Base-by-base conservation (phyloP, 2,888 invertebrate genomes). In the Dendrolimus houi region DNA sequence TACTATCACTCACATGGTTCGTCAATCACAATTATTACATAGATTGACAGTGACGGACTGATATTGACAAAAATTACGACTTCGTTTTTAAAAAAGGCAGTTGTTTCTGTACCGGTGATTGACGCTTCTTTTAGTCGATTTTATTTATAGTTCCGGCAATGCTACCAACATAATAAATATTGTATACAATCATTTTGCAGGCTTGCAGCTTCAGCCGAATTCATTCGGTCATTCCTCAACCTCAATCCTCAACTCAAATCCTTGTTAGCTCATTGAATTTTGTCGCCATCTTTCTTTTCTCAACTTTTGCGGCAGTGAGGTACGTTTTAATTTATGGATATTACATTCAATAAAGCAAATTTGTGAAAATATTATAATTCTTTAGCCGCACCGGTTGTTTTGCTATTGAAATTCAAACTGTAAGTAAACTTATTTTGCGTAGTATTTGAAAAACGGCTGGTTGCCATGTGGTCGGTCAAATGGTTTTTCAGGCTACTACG, bases 281-380 rank as follows among this genome's bases (percentile, higher is more conserved):
- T 70, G 74, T 73, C 87, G 89, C 90, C 90, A 90, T 90, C 83
- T 90, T 89, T 82, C 85, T 88, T 87, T 87, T 85, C 82, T 72
- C 78, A 71, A 83, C 68, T 78, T 76, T 83, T 81, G 81, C 85
- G 84, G 83, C 84, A 73, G 69, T 67, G 76, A 87, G 90, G 90
- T 90, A 87, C 77, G 90, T 85, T 74, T 65, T 59, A 69, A 70
- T 69, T 75, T 71, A 62, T 56, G 65, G 68, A 63, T 74, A 72
- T 71, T 72, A 71, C 61, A 62, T 54, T 58, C 71, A 72, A 61
- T 73, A 72, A 60, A 55, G 59, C 60, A 54, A 59, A 63, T 63
- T 67, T 64, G 68, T 72, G 64, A 54, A 63, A 41, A 54, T 58
- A 61, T 65, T 67, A 57, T 59, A 59, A 40, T 59, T 60, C 52